phyloP scores from a whole-genome alignment of 2,888 invertebrate species.

The Tinea pellionella region DNA sequence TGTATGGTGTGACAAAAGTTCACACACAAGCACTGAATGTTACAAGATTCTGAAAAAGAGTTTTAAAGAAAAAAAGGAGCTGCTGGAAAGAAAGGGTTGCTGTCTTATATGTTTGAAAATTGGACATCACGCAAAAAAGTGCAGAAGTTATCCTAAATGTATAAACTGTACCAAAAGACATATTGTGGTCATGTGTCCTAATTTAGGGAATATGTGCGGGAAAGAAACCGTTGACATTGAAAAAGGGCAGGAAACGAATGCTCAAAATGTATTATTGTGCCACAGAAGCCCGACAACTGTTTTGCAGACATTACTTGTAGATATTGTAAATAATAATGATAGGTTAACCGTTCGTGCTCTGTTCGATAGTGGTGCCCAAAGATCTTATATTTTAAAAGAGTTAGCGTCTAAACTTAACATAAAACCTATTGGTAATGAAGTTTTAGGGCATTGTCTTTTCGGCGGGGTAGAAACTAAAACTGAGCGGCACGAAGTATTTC shows the following conservation, averaged over 20 bases:
- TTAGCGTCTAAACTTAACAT: background rate
- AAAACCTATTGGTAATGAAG: background rate
- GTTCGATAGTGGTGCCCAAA: conserved; percentile 3
- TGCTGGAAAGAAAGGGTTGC: background rate
- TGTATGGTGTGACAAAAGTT: too few relatives aligned
- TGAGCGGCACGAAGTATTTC: background rate
- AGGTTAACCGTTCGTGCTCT: background rate
- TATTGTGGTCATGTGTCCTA: too few relatives aligned
- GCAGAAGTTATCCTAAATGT: too few relatives aligned
- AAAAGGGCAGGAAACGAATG: background rate
- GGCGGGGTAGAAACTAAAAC: background rate
- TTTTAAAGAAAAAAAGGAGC: background rate
- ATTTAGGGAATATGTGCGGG: too few relatives aligned
- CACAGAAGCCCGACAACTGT: background rate
- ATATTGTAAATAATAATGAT: conserved; percentile 2
- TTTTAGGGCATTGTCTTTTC: background rate
- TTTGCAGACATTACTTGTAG: background rate
- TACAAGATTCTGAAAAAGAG: too few relatives aligned
- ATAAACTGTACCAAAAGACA: too few relatives aligned
- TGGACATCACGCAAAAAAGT: too few relatives aligned
- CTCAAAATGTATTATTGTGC: background rate
- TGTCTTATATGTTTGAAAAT: background rate
- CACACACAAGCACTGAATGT: too few relatives aligned
- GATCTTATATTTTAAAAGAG: background rate
- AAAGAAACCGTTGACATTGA: too few relatives aligned